These are phyloP conservation scores for Ctena decussata DNA, from an alignment of 2,888 invertebrate species.

Conservation along the genomic window DNA sequence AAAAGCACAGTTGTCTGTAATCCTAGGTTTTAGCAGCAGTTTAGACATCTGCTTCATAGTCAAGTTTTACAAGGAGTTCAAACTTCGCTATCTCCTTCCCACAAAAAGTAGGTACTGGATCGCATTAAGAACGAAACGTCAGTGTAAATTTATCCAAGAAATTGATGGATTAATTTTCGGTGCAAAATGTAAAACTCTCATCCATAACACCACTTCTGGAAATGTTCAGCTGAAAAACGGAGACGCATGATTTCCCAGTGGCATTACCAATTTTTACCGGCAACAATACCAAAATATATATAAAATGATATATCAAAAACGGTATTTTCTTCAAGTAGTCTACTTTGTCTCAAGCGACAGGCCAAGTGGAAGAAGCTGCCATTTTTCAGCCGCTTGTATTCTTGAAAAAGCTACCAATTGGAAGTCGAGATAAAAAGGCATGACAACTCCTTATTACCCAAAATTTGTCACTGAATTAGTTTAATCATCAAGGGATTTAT, in stretches of 20 bases:
- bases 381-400: conserved; percentile 2
- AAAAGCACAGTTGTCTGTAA: too few relatives aligned
- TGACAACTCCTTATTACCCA: conserved; percentile 7
- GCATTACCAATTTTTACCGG: not conserved
- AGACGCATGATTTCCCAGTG: not conserved
- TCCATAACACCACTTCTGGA: not conserved
- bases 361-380: not conserved
- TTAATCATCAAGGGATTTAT: conserved; percentile 7
- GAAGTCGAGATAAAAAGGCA: not conserved
- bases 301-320: conserved; percentile 4
- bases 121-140: too few relatives aligned
- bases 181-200: not conserved
- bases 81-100: too few relatives aligned
- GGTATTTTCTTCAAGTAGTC: conserved; percentile 8
- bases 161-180: conserved; percentile 12
- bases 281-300: conserved; percentile 5
- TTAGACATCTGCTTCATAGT: too few relatives aligned
- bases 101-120: too few relatives aligned
- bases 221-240: not conserved
- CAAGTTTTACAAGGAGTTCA: too few relatives aligned
- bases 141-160: not conserved
- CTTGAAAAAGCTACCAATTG: conserved; percentile 3
- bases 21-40: too few relatives aligned
- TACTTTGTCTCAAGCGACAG: not conserved
- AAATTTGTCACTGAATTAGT: conserved; percentile 15